Evolutionary conservation across 2,888 invertebrate genomes (phyloP), one percentile per base, ranked within the genome.

Genomic region (Acrobasis suavella): DNA sequence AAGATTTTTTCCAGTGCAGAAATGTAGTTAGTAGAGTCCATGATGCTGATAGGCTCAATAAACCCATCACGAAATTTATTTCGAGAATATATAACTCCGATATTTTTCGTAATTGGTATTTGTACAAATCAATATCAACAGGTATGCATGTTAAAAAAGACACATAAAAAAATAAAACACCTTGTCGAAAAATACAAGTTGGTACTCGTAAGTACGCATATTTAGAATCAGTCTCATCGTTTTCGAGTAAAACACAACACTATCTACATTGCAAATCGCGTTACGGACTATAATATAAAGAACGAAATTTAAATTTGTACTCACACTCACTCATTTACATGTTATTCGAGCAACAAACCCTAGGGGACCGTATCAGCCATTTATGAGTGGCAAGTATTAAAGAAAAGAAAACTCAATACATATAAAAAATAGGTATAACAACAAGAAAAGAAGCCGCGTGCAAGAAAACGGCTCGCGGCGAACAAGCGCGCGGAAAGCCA

Each of bases 371-470:
- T 89, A 90, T 88, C 91, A 90, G 81, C 85, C 91, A 90, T 91
- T 91, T 92, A 91, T 90, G 91, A 91, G 88, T 89, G 79, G 85
- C 88, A 91, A 91, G 89, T 91, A 92, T 90, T 90, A 92, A 90
- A 90, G 88, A 89, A 90, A 89, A 86, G 87, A 86, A 87, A 90
- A 90, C 85, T 86, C 87, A 78, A 89, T 89, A 87, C 86, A 86
- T 86, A 86, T 86, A 87, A 85, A 89, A 83, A 85, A 87, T 85
- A 88, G 76, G 83, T 87, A 85, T 87, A 88, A 88, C 89, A 89
- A 88, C 82, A 86, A 87, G 82, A 85, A 83, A 87, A 85, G 85
- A 87, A 87, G 87, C 84, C 85, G 84, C 85, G 82, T 83, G 86
- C 87, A 86, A 87, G 88, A 78, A 87, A 87, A 90, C 86, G 84